Base-by-base conservation (phyloP, 2,113 vertebrate genomes). In the Oryzias celebensis region DNA sequence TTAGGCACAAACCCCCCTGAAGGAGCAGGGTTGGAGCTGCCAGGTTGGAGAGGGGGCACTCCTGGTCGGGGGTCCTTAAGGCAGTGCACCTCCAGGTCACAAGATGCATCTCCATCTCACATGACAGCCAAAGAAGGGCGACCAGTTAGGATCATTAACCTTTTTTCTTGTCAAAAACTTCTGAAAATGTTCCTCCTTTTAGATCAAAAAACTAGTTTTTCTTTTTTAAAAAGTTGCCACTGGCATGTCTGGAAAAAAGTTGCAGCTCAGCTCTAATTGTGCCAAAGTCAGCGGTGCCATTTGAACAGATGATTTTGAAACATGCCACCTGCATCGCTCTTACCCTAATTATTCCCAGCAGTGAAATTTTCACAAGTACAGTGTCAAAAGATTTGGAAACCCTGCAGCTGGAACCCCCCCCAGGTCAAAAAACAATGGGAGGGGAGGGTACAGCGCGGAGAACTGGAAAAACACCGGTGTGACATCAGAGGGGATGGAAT, bases 401-500 rank as follows among this genome's bases (percentile, higher is more conserved):
- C 71, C 81, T 20, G 67, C 65, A 74, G 77, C 55, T 53, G 62
- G 54, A 52, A 51, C 45, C 72, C 63, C 60, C 63, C 6, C 10
- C 55, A n/a, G 43, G 76, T 7, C 61, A 80, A 61, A 77, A 65
- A 52, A 49, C 1, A 26, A 4, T n/a, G 47, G 74, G 67, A 71
- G 83, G 77, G 71, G 81, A 77, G 65, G 77, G 65, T 62, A 51
- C 64, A 51, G 24, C 50, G 62, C 5, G 7, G 55, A 48, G 62
- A 84, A 77, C 71, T 36, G 72, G 65, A 53, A 68, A 79, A 68
- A 66, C 72, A 43, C 50, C 67, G 17, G 67, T 73, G 78, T 78
- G 86, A 86, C 85, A 89, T 85, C 81, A 59, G 83, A 89, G 78
- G 76, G 75, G 83, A 90, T 88, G 90, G 90, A 92, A 91, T 92